These are phyloP conservation scores for Polydrusus pterygomalis DNA, from an alignment of 2,888 invertebrate species.

Conservation along the genomic window DNA sequence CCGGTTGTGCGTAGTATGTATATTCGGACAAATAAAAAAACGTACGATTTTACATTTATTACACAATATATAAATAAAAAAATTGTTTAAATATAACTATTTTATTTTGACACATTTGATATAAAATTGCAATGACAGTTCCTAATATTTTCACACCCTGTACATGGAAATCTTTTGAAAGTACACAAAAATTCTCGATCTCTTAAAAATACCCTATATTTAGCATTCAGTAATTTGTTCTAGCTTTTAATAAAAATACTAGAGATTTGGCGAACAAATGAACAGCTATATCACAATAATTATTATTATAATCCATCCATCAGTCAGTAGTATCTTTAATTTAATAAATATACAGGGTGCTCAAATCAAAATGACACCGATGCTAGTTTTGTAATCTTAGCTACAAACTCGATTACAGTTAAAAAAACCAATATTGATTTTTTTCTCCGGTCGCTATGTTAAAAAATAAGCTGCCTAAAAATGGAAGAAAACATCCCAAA, in stretches of 20 bases:
- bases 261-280: neutral
- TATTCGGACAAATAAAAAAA: slow-evolving; percentile 35
- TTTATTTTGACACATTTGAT: slow-evolving; percentile 72
- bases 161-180: slow-evolving; percentile 64
- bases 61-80: slow-evolving; percentile 32
- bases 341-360: neutral
- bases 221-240: neutral
- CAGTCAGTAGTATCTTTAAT: neutral
- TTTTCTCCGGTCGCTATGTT: too few relatives aligned
- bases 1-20: slow-evolving; percentile 51
- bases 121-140: slow-evolving; percentile 71
- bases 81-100: slow-evolving; percentile 65
- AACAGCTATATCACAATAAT: neutral
- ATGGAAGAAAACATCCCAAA: too few relatives aligned
- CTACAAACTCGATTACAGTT: too few relatives aligned
- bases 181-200: slow-evolving; percentile 20
- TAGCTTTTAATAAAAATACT: neutral
- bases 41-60: slow-evolving; percentile 40
- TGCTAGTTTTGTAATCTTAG: neutral
- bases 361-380: neutral
- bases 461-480: too few relatives aligned
- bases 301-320: too few relatives aligned
- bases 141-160: slow-evolving; percentile 69
- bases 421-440: too few relatives aligned
- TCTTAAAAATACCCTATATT: slow-evolving; percentile 14